Evolutionary conservation across 2,888 invertebrate species (phyloP).

Genomic region (Ectemnius continuus): DNA sequence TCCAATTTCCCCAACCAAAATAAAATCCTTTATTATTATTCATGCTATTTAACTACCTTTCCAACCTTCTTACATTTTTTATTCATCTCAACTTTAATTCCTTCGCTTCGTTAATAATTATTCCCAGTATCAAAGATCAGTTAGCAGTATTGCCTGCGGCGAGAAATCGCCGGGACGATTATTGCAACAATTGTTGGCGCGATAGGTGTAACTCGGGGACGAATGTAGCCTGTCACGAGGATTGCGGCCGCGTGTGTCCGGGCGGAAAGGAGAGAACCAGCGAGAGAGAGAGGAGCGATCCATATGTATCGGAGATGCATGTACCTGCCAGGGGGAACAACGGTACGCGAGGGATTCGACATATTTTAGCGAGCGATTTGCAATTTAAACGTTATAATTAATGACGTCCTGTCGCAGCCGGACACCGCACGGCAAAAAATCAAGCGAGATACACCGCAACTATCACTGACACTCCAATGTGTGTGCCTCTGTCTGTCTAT

Average conservation of each 20-base stretch:
- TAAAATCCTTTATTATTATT: no score
- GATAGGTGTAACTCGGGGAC: background rate
- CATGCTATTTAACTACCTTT: no score
- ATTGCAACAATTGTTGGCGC: background rate
- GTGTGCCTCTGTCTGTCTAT: background rate
- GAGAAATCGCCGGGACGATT: no score
- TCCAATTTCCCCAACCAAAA: no score
- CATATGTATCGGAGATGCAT: background rate
- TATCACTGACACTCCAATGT: constrained; percentile 18
- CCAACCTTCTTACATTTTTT: no score
- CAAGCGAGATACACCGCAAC: constrained; percentile 19
- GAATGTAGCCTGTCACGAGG: constrained; percentile 4
- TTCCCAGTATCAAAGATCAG: no score
- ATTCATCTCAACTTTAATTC: no score
- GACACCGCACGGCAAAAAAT: background rate
- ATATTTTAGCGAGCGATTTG: constrained; percentile 67
- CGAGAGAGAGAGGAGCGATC: background rate
- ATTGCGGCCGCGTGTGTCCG: background rate
- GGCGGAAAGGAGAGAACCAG: background rate
- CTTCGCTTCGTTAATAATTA: no score
- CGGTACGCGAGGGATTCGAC: constrained; percentile 59
- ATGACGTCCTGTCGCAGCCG: constrained; percentile 52
- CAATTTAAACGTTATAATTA: constrained; percentile 69
- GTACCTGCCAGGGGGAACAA: constrained; percentile 26
- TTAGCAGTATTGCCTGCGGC: background rate